Percentiles rank a stretch among this genome's conserved stretches.
These are phyloP conservation scores for Neogobius melanostomus DNA, from an alignment of 2,113 vertebrate genomes.

Conservation along the genomic window DNA sequence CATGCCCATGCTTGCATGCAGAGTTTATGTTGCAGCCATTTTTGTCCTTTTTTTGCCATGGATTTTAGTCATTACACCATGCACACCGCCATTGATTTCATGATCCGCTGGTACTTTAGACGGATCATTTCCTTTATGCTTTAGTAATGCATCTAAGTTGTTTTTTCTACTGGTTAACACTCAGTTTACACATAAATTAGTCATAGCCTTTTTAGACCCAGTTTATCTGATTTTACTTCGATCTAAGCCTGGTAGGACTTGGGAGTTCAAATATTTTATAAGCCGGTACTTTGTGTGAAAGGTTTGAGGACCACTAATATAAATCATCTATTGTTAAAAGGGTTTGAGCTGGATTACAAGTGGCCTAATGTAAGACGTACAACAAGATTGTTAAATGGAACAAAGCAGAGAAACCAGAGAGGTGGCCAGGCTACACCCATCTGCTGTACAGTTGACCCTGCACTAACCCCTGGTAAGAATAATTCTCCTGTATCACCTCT, in stretches of 20 bases:
- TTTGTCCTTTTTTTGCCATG: background rate
- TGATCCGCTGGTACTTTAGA: too few species aligned
- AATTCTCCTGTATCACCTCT: conserved; percentile 57
- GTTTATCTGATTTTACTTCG: too few species aligned
- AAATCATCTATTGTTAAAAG: background rate
- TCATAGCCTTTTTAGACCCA: too few species aligned
- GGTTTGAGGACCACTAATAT: background rate
- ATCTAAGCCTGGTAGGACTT: too few species aligned
- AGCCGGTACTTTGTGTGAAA: too few species aligned
- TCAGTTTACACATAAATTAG: too few species aligned
- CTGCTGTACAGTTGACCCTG: conserved; percentile 59
- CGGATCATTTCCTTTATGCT: too few species aligned
- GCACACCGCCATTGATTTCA: too few species aligned
- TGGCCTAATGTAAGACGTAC: background rate
- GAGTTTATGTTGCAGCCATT: background rate
- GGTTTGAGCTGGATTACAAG: background rate
- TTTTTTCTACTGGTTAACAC: too few species aligned
- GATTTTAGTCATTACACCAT: too few species aligned
- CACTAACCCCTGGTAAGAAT: conserved; percentile 59
- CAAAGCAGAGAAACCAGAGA: conserved; percentile 59
- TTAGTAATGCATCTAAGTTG: too few species aligned
- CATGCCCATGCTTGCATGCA: background rate
- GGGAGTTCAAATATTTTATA: too few species aligned
- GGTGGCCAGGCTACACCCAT: conserved; percentile 38
- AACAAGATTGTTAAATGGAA: background rate